Percentiles rank a stretch among this genome's conserved stretches.
Conservation (phyloP, 2,113 vertebrate species). For the Peucedramus taeniatus region DNA sequence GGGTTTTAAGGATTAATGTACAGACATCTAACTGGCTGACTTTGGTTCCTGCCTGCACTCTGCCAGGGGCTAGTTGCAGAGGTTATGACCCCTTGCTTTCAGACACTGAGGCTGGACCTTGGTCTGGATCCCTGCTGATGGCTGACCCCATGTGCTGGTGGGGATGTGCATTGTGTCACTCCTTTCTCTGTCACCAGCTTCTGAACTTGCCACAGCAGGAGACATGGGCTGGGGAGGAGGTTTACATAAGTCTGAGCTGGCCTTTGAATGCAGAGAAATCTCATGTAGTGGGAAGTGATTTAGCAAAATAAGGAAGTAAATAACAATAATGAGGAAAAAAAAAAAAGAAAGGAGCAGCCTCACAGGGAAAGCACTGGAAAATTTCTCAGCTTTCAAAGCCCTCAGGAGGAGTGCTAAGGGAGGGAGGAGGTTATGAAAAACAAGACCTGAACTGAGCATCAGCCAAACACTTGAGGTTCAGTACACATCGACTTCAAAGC, state of each 20-base stretch:
- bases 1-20: not conserved
- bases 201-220: not conserved
- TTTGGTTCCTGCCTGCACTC: not conserved
- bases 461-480: not conserved
- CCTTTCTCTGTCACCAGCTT: not conserved
- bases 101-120: not conserved
- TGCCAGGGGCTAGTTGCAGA: not conserved
- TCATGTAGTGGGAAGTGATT: not conserved
- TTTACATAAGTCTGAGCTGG: not conserved
- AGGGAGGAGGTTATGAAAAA: not conserved
- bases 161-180: not conserved
- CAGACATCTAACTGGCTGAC: not conserved
- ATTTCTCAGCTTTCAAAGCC: not conserved
- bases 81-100: not conserved
- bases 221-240: not conserved
- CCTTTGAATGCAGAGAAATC: not conserved
- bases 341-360: not conserved
- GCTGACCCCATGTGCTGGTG: not conserved
- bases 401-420: not conserved
- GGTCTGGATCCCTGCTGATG: not conserved
- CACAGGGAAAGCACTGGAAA: not conserved
- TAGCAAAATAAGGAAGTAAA: not conserved
- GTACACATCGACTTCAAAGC: not conserved
- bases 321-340: not conserved
- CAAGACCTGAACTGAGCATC: constrained; percentile 3